Evolutionary conservation across 2,888 invertebrate genomes (phyloP).

Genomic region (Cosmopolites sordidus): DNA sequence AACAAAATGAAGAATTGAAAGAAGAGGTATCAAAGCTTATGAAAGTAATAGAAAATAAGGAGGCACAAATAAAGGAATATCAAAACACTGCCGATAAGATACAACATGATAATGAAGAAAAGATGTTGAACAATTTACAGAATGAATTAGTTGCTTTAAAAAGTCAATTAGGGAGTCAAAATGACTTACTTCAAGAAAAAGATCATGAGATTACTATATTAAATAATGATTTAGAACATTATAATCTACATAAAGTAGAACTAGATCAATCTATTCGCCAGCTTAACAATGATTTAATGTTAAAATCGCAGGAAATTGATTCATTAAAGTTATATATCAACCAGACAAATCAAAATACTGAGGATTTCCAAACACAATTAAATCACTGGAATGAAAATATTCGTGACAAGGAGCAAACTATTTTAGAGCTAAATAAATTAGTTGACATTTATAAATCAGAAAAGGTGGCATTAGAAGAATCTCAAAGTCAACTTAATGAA

Average conservation of each 20-base stretch:
- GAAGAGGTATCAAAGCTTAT: slow-evolving; percentile 13
- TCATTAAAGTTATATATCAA: background rate
- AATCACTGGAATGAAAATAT: slow-evolving; percentile 15
- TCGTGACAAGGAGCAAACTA: slow-evolving; percentile 21
- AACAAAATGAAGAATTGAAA: slow-evolving; percentile 7
- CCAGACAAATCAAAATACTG: slow-evolving; percentile 6
- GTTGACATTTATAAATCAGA: slow-evolving; percentile 21
- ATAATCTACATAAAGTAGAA: slow-evolving; percentile 32
- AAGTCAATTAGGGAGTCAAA: background rate
- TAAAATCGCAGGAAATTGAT: slow-evolving; percentile 5
- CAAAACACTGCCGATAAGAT: background rate
- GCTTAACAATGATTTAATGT: slow-evolving; percentile 5
- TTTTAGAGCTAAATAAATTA: slow-evolving; percentile 22
- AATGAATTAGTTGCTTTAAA: slow-evolving; percentile 5
- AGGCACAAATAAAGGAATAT: slow-evolving; percentile 6
- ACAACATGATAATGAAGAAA: background rate
- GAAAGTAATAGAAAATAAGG: slow-evolving; percentile 10
- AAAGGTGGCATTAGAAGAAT: slow-evolving; percentile 25
- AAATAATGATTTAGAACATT: slow-evolving; percentile 27
- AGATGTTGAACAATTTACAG: slow-evolving; percentile 9
- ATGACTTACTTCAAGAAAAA: slow-evolving; percentile 28
- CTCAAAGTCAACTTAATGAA: slow-evolving; percentile 19
- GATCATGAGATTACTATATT: slow-evolving; percentile 29
- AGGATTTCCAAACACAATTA: slow-evolving; percentile 13
- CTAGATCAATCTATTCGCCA: slow-evolving; percentile 11